Conservation (phyloP, 2,113 vertebrate species). For the Nycticryphes semicollaris region DNA sequence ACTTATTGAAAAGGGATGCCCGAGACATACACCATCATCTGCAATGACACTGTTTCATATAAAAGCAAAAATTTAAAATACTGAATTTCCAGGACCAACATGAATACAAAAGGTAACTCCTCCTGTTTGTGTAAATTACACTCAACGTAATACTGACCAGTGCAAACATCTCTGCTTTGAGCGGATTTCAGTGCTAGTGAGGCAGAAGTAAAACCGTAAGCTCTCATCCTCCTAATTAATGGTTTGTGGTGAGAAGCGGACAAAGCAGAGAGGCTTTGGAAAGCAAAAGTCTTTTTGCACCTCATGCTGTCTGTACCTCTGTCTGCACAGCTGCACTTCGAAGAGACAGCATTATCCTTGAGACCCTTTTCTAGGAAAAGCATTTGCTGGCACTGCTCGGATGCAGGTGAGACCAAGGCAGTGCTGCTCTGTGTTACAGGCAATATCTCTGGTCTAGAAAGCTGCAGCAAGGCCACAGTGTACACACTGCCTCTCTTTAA, state of each 20-base stretch:
- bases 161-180: not conserved
- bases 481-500: too few species aligned
- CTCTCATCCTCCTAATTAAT: not conserved
- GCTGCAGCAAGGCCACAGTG: not conserved
- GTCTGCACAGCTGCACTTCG: not conserved
- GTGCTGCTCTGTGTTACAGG: rapidly evolving
- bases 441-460: not conserved
- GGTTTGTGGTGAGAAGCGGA: not conserved
- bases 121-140: not conserved
- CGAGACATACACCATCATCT: not conserved
- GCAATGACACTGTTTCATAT: rapidly evolving
- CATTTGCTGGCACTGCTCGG: rapidly evolving
- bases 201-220: not conserved
- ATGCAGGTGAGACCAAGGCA: not conserved
- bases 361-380: not conserved
- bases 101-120: not conserved
- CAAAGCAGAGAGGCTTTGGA: not conserved
- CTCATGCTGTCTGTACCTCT: rapidly evolving
- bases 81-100: not conserved
- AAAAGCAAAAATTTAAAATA: not conserved
- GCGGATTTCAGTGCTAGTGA: rapidly evolving
- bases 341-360: not conserved
- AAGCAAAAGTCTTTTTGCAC: not conserved
- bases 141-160: too few species aligned
- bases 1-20: not conserved